phyloP scores from a whole-genome alignment of 2,113 vertebrate species.

The Pterophyllum scalare region DNA sequence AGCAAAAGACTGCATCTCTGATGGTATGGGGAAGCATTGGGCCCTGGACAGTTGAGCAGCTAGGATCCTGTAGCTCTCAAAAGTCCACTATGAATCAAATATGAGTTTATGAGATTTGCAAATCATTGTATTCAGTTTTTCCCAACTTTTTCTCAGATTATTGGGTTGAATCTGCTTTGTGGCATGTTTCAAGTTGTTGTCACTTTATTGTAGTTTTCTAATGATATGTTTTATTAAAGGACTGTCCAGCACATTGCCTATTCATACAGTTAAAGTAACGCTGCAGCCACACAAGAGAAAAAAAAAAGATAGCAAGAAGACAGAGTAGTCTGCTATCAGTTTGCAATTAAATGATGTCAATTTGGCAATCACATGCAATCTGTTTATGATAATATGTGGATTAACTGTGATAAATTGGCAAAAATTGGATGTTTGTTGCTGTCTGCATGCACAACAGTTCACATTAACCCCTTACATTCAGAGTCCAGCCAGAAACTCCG shows the following conservation, averaged over 20 bases:
- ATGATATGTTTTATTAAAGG: neutral
- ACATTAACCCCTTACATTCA: neutral
- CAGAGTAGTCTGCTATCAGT: neutral
- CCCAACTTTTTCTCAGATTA: neutral
- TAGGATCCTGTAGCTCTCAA: no score
- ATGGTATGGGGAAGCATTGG: neutral
- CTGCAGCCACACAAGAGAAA: neutral
- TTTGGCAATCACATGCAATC: neutral
- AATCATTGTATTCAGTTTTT: neutral
- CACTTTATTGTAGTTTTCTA: neutral
- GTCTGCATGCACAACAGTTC: neutral
- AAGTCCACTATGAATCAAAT: no score
- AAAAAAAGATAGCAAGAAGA: no score
- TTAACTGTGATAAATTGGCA: neutral
- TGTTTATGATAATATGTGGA: neutral
- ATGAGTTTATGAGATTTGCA: neutral
- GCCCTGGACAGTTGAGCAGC: no score
- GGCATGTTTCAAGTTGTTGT: neutral
- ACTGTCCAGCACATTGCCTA: no score
- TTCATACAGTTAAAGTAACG: neutral
- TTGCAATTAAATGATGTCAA: neutral
- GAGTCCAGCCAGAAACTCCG: neutral
- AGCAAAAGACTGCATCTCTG: neutral
- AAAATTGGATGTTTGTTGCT: neutral
- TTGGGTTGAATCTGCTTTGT: neutral